These are phyloP conservation scores for Serripes groenlandicus DNA, from an alignment of 2,888 invertebrate genomes.

Conservation along the genomic window DNA sequence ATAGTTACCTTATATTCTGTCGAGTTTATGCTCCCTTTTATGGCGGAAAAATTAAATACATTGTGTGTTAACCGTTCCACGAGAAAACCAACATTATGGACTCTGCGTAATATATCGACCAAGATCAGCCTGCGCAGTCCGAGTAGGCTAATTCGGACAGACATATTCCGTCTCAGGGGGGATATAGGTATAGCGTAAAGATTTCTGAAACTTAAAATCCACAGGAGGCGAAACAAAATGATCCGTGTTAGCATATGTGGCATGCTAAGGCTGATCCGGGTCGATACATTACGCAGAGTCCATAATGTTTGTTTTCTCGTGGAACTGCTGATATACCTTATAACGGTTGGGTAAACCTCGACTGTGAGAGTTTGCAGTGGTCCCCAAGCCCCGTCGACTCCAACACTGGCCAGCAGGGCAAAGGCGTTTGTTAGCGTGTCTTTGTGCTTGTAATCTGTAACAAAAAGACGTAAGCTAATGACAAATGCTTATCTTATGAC, in stretches of 20 bases:
- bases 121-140: too few relatives aligned
- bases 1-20: too few relatives aligned
- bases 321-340: conserved; percentile 22
- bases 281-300: background rate
- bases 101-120: too few relatives aligned
- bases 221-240: too few relatives aligned
- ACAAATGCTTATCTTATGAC: background rate
- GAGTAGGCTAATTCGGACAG: too few relatives aligned
- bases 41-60: too few relatives aligned
- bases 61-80: too few relatives aligned
- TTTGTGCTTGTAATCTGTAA: background rate
- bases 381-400: conserved; percentile 51
- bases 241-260: background rate
- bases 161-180: too few relatives aligned
- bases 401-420: conserved; percentile 38
- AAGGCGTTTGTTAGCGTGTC: conserved; percentile 33
- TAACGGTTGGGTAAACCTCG: conserved; percentile 46
- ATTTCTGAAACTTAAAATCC: too few relatives aligned
- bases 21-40: too few relatives aligned
- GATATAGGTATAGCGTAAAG: too few relatives aligned
- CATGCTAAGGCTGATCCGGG: background rate
- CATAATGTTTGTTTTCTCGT: background rate
- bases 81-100: too few relatives aligned
- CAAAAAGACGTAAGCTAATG: background rate
- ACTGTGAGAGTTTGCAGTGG: conserved; percentile 45